A percentile compares a stretch with the other conserved stretches of the same genome.
These are phyloP conservation scores for Jordanella pulchra DNA, from an alignment of 2,797 vertebrate species.

Conservation along the genomic window DNA sequence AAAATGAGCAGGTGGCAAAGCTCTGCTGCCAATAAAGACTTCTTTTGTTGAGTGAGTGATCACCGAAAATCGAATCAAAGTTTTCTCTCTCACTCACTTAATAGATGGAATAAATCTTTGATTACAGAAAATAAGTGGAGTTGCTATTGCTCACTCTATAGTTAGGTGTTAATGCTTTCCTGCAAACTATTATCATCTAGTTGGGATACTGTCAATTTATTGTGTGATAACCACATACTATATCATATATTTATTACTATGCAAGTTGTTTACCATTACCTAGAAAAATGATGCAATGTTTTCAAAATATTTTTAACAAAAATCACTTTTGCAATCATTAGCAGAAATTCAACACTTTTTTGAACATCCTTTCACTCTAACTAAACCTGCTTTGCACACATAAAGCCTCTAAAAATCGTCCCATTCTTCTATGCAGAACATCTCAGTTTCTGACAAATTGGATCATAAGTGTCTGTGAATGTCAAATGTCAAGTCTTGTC, in stretches of 20 bases:
- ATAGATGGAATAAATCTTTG: conserved; percentile 37
- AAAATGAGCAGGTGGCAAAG: conserved; percentile 63
- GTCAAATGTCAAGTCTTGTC: not conserved
- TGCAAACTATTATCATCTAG: not conserved
- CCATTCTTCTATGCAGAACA: not conserved
- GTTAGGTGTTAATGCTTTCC: conserved; percentile 13
- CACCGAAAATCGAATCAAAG: conserved; percentile 48
- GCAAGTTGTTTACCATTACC: no score
- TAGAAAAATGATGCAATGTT: no score
- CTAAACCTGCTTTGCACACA: no score
- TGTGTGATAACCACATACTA: no score
- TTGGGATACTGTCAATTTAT: no score
- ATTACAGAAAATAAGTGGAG: conserved; percentile 42
- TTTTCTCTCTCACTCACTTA: conserved; percentile 25
- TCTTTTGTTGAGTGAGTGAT: conserved; percentile 41
- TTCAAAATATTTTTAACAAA: no score
- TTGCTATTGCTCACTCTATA: conserved; percentile 16
- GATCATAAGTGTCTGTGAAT: not conserved
- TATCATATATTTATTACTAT: no score
- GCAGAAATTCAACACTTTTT: no score
- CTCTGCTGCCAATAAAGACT: conserved; percentile 55
- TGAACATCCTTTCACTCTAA: no score
- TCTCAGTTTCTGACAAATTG: not conserved
- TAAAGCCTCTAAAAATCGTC: no score
- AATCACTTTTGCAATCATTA: no score